Evolutionary conservation across 2,888 invertebrate species (phyloP).

Genomic region (Andrena marginata): DNA sequence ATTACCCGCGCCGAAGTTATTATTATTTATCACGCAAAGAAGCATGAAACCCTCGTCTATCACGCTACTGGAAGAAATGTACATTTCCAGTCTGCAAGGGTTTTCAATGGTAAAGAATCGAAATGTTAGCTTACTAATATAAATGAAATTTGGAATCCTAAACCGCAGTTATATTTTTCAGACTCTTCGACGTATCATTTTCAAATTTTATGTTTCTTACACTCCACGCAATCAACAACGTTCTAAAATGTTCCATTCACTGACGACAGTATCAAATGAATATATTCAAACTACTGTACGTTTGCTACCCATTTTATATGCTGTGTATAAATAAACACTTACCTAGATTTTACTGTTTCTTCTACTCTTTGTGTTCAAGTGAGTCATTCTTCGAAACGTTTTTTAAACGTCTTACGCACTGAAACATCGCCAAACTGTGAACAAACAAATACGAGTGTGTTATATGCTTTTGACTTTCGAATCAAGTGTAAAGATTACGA

Average conservation of each 20-base stretch:
- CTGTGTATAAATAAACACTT: neutral
- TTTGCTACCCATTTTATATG: neutral
- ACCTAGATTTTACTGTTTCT: neutral
- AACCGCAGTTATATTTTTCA: neutral
- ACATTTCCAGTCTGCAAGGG: neutral
- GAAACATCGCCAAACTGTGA: neutral
- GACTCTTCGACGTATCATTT: neutral
- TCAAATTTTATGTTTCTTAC: slow-evolving; percentile 1
- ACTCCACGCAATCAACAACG: neutral
- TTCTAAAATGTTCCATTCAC: neutral
- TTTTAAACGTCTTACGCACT: too few species aligned
- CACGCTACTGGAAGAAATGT: neutral
- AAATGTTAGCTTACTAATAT: neutral
- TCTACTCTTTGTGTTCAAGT: neutral
- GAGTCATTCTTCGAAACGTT: too few species aligned
- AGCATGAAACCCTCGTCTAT: neutral
- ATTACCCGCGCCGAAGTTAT: neutral
- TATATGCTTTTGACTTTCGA: too few species aligned
- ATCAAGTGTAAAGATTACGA: too few species aligned
- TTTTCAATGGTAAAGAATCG: neutral
- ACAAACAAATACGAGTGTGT: neutral
- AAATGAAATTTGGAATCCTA: neutral
- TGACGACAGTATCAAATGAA: neutral
- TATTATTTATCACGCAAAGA: neutral
- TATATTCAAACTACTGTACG: neutral